Evolutionary conservation across 2,113 vertebrate genomes (phyloP), one percentile per base, ranked within the genome.

Genomic region (Macquaria australasica): DNA sequence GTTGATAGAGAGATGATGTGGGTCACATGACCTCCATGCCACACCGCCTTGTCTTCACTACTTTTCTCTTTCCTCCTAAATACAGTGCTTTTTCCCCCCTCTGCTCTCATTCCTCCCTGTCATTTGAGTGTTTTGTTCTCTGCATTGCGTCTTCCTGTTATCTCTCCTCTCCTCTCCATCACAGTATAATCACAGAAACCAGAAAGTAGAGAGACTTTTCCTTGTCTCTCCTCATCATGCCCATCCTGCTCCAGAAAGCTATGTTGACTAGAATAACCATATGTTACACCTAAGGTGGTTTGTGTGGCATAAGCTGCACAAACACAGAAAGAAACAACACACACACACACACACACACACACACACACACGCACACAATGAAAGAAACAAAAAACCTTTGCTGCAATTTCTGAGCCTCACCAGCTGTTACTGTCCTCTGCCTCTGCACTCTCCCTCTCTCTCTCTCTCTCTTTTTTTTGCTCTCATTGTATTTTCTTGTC

Each of bases 261-360:
- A 53, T 48, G 67, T 14, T 75, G 45, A 79, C 80, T 64, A 39
- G 34, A 81, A 84, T 77, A 71, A 81, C 84, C 87, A 87, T 91
- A 91, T 91, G 86, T 88, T 91, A 83, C 62, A 89, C 88, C 82
- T 86, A 72, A 89, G 82, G 85, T 85, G 81, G 69, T 90, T 83
- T 74, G 41, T 79, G 72, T 51, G 56, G 82, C 83, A 85, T 87
- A 85, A 82, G 87, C 71, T 64, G 37, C 34, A 58, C 51, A 85
- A 85, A 81, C 79, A 48, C 58, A 87, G 31, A 68, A 75, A 56
- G 10, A 58, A 71, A 77, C 59, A 74, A 68, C 48, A 73, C 77
- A 69, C 70, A 63, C 39, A 69, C 77, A 60, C 62, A 62, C 82
- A 82, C 66, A 62, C 8, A 37, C 59, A 78, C 83, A 73, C 64